phyloP scores from a whole-genome alignment of 2,888 invertebrate genomes.

The Lasioglossum morio region DNA sequence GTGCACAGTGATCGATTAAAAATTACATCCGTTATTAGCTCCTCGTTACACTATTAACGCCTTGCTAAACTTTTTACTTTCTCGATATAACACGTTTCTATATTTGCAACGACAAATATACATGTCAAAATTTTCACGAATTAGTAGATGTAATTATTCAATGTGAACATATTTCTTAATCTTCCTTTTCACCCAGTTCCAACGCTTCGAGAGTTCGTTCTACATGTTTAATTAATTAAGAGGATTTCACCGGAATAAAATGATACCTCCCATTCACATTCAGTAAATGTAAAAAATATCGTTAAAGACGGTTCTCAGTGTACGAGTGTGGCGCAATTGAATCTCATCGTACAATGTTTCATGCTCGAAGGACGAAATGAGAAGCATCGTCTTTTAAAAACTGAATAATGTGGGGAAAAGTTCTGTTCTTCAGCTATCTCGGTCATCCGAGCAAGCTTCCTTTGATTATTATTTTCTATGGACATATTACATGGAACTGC shows the following conservation, averaged over 20 bases:
- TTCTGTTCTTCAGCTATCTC: not conserved
- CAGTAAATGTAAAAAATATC: not conserved
- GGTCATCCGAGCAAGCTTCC: not conserved
- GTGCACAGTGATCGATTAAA: not conserved
- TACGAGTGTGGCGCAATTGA: not conserved
- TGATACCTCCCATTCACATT: not conserved
- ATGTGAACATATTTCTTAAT: not conserved
- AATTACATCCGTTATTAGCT: not conserved
- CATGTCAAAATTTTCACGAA: not conserved
- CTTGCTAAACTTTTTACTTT: not conserved
- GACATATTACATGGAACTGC: not conserved
- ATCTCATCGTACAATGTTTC: not conserved
- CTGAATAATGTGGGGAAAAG: not conserved
- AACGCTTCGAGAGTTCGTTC: not conserved
- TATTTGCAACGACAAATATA: not conserved
- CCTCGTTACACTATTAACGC: not conserved
- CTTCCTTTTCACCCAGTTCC: not conserved
- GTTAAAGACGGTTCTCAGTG: not conserved
- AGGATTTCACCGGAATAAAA: not conserved
- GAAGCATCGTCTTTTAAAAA: not conserved
- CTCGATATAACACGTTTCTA: not conserved
- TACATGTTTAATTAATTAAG: not conserved
- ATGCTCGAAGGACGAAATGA: not conserved
- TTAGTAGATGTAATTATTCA: not conserved
- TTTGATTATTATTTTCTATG: conserved; percentile 7